Conservation (phyloP, 2,113 vertebrate genomes). For the Trochalopteron elliotii region DNA sequence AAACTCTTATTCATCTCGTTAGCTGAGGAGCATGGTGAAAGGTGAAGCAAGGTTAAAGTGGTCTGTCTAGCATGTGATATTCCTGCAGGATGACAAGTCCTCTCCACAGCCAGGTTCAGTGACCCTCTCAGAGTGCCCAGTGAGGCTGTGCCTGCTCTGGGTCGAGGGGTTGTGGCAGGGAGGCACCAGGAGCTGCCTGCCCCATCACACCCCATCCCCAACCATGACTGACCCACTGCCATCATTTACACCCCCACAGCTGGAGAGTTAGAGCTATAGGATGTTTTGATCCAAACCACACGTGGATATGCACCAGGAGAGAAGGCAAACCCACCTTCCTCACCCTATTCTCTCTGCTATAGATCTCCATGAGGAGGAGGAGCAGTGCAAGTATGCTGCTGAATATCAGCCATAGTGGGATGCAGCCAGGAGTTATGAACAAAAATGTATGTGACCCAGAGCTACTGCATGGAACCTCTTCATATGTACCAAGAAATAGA, state of each 20-base stretch:
- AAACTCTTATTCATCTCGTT: slow-evolving; percentile 23
- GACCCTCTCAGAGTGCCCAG: accelerated
- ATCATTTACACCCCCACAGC: neutral
- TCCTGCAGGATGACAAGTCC: neutral
- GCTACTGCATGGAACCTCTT: neutral
- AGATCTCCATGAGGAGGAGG: neutral
- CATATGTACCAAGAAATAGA: neutral
- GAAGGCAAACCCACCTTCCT: neutral
- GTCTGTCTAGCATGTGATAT: neutral
- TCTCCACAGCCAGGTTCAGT: neutral
- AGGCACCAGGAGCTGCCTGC: accelerated
- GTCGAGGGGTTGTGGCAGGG: neutral
- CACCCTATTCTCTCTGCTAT: neutral
- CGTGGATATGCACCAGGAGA: neutral
- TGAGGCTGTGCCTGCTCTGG: neutral
- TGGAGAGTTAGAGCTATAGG: neutral
- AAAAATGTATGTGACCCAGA: neutral
- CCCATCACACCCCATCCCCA: neutral
- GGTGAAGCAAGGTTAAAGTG: slow-evolving; percentile 36
- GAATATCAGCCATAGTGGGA: neutral
- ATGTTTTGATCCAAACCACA: neutral
- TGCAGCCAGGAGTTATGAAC: neutral
- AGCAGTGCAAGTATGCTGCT: neutral
- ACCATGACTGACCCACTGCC: accelerated
- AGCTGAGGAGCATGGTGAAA: neutral